Evolutionary conservation across 1,140 invertebrate species (phyloP).

Genomic region (Teleopsis dalmanni): DNA sequence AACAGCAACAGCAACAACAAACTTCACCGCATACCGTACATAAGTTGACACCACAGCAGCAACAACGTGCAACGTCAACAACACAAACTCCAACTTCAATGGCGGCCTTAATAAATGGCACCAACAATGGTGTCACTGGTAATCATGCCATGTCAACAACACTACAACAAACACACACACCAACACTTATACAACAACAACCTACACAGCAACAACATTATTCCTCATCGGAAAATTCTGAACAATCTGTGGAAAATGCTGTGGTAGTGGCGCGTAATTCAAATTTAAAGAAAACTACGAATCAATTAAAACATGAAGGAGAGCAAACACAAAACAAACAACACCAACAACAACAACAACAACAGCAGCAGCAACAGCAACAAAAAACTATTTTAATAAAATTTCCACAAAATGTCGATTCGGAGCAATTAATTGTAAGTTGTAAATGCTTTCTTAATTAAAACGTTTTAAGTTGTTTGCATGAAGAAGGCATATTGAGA

Average conservation of each 20-base stretch:
- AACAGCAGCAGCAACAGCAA: slow-evolving; percentile 32
- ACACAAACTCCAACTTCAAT: slow-evolving; percentile 15
- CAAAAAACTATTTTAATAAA: slow-evolving; percentile 42
- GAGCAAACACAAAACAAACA: slow-evolving; percentile 8
- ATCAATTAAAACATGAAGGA: slow-evolving; percentile 21
- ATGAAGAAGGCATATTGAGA: neutral
- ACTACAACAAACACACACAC: neutral
- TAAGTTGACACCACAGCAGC: slow-evolving; percentile 1
- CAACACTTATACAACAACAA: slow-evolving; percentile 14
- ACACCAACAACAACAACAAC: neutral
- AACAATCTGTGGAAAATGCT: slow-evolving; percentile 25
- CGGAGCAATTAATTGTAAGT: slow-evolving; percentile 43
- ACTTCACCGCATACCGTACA: slow-evolving; percentile 14
- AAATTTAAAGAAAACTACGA: slow-evolving; percentile 29
- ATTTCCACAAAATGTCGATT: slow-evolving; percentile 35
- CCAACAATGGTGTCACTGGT: slow-evolving; percentile 19
- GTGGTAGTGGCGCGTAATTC: slow-evolving; percentile 18
- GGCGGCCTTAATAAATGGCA: slow-evolving; percentile 31
- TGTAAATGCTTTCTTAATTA: neutral
- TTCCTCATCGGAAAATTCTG: slow-evolving; percentile 41
- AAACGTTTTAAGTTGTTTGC: neutral
- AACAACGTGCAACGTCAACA: slow-evolving; percentile 14
- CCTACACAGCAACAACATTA: slow-evolving; percentile 22
- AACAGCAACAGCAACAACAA: slow-evolving; percentile 10
- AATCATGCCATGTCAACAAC: neutral